A percentile compares a stretch with the other conserved stretches of the same genome.
Evolutionary conservation across 2,888 invertebrate genomes (phyloP).

Genomic region (Helobdella robusta): DNA sequence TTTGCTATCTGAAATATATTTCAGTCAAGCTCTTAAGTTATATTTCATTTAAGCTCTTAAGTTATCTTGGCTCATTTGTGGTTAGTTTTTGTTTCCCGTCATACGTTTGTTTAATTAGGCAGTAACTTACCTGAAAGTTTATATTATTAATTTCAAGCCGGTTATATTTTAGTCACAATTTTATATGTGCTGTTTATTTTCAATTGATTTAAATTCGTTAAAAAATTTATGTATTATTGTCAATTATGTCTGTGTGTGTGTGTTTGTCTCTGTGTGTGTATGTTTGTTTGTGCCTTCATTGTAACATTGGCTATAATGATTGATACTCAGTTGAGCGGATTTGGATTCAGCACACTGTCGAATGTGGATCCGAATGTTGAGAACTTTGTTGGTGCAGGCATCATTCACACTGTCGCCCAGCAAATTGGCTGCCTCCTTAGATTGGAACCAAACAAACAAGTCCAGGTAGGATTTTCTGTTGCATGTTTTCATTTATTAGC

Average conservation of each 20-base stretch:
- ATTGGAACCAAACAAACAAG: slow-evolving; percentile 95
- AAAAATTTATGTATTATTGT: too few species aligned
- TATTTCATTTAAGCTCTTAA: background rate
- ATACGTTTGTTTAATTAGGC: too few species aligned
- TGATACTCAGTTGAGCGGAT: slow-evolving; percentile 58
- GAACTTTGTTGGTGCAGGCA: slow-evolving; percentile 97
- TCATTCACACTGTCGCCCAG: slow-evolving; percentile 83
- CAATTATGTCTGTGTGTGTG: too few species aligned
- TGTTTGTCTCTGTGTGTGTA: too few species aligned
- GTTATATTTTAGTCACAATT: too few species aligned
- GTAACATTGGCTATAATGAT: background rate
- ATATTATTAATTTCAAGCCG: too few species aligned
- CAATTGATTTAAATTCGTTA: too few species aligned
- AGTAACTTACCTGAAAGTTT: too few species aligned
- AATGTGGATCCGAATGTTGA: slow-evolving; percentile 94
- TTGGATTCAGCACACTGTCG: slow-evolving; percentile 88
- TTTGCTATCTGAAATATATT: background rate
- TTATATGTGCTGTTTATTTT: too few species aligned
- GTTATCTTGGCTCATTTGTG: background rate
- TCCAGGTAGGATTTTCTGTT: slow-evolving; percentile 61
- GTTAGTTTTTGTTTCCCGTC: too few species aligned
- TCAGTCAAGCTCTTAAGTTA: background rate
- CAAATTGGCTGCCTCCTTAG: slow-evolving; percentile 93
- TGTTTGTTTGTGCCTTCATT: too few species aligned
- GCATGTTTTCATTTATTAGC: background rate